These are phyloP conservation scores for Macropodus opercularis DNA, from an alignment of 2,797 vertebrate species.

Conservation along the genomic window DNA sequence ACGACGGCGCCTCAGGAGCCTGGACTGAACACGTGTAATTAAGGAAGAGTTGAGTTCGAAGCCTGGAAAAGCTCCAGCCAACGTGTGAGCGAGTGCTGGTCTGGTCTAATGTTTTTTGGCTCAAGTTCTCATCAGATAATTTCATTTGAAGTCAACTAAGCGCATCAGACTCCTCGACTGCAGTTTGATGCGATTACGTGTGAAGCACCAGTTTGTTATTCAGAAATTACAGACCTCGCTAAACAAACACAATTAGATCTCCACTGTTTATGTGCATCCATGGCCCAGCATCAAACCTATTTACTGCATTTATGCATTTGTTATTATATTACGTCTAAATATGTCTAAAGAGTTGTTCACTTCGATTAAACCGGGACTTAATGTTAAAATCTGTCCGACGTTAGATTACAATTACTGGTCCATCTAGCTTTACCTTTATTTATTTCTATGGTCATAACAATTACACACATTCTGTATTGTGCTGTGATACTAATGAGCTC, in stretches of 20 bases:
- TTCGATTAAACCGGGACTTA: too few species aligned
- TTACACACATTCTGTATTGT: not conserved
- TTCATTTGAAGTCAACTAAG: slow-evolving; percentile 11
- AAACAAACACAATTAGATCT: slow-evolving; percentile 4
- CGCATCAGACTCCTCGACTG: slow-evolving; percentile 15
- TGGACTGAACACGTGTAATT: too few species aligned
- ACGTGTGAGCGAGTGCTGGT: not conserved
- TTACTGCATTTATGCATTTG: too few species aligned
- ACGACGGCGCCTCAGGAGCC: too few species aligned
- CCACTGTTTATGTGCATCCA: not conserved
- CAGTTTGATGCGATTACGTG: slow-evolving; percentile 22
- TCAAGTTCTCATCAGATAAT: slow-evolving; percentile 18
- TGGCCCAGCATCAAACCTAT: slow-evolving; percentile 1
- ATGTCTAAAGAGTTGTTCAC: too few species aligned
- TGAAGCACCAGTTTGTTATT: slow-evolving; percentile 39
- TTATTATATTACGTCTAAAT: too few species aligned
- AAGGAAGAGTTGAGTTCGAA: too few species aligned
- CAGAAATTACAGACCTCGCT: slow-evolving; percentile 12
- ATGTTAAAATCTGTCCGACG: too few species aligned
- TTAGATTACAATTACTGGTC: too few species aligned
- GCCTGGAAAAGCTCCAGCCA: not conserved
- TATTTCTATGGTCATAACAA: too few species aligned
- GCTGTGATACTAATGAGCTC: not conserved
- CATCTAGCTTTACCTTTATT: too few species aligned
- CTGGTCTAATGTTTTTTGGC: slow-evolving; percentile 17